These are phyloP conservation scores for Cryptosula pallasiana DNA, from an alignment of 2,888 invertebrate species.

Conservation along the genomic window DNA sequence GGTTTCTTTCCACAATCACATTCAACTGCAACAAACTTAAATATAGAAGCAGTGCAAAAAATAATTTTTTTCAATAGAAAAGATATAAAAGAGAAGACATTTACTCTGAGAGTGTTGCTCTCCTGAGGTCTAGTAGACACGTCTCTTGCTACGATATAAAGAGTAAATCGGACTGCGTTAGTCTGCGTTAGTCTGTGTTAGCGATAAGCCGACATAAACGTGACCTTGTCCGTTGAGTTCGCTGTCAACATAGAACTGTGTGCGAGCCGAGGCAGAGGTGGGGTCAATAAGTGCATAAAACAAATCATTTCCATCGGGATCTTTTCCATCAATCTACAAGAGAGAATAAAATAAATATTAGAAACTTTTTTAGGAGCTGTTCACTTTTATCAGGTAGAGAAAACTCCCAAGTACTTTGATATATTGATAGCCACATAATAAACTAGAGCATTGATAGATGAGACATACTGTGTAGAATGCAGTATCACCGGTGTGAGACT, in stretches of 20 bases:
- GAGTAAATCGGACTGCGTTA: not conserved
- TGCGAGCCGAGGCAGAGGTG: not conserved
- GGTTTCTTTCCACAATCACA: slow-evolving; percentile 13
- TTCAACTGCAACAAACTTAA: slow-evolving; percentile 10
- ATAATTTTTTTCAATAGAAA: too few species aligned
- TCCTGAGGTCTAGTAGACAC: not conserved
- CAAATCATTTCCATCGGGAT: slow-evolving; percentile 15
- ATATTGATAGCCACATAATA: too few species aligned
- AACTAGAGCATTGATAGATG: too few species aligned
- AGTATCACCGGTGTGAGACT: not conserved
- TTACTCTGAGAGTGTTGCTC: slow-evolving; percentile 19
- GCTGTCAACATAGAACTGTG: not conserved
- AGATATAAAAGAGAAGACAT: not conserved
- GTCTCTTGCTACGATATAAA: slow-evolving; percentile 8
- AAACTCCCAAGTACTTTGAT: too few species aligned
- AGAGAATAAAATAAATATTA: too few species aligned
- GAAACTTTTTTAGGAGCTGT: too few species aligned
- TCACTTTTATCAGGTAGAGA: too few species aligned
- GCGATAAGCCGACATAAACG: not conserved
- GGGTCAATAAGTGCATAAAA: not conserved
- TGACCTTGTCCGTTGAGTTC: not conserved
- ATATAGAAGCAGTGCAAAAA: too few species aligned
- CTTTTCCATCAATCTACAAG: not conserved
- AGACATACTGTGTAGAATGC: slow-evolving; percentile 10
- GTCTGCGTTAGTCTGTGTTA: slow-evolving; percentile 9